These are phyloP conservation scores for Gymnosoma rotundatum DNA, from an alignment of 2,888 invertebrate species.

Conservation along the genomic window DNA sequence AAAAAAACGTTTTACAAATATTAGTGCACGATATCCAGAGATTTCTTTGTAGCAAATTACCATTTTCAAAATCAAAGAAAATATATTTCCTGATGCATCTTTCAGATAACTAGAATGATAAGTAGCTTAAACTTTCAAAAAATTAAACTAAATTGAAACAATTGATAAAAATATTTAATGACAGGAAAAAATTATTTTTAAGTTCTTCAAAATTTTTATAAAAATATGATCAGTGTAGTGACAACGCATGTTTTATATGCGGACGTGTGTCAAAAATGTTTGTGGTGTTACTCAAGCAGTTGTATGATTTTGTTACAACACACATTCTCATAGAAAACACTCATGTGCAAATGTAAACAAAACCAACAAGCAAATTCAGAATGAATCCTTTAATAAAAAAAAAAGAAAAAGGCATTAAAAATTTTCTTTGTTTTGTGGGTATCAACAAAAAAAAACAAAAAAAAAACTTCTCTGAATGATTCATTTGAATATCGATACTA, in stretches of 20 bases:
- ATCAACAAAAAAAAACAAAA: constrained; percentile 16
- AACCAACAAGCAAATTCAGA: constrained; percentile 21
- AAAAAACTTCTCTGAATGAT: not conserved
- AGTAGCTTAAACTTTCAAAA: no score
- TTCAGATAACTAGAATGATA: no score
- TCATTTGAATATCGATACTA: constrained; percentile 53
- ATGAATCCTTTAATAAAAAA: constrained; percentile 36
- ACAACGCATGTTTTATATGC: constrained; percentile 5
- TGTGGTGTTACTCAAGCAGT: constrained; percentile 56
- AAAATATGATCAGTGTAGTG: constrained; percentile 9
- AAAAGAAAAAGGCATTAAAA: not conserved
- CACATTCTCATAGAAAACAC: not conserved
- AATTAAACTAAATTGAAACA: no score
- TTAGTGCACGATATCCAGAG: no score
- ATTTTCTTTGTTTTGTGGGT: constrained; percentile 32
- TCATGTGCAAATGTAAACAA: not conserved
- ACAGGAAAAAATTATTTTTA: no score
- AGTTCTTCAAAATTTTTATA: no score
- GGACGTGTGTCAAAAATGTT: constrained; percentile 60
- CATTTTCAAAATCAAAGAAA: no score
- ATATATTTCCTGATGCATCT: no score
- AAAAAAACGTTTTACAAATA: no score
- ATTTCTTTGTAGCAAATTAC: no score
- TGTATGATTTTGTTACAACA: not conserved
- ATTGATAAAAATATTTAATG: no score